A percentile compares a stretch with the other conserved stretches of the same genome.
Conservation (phyloP, 2,797 vertebrate species). For the Acanthopagrus latus region DNA sequence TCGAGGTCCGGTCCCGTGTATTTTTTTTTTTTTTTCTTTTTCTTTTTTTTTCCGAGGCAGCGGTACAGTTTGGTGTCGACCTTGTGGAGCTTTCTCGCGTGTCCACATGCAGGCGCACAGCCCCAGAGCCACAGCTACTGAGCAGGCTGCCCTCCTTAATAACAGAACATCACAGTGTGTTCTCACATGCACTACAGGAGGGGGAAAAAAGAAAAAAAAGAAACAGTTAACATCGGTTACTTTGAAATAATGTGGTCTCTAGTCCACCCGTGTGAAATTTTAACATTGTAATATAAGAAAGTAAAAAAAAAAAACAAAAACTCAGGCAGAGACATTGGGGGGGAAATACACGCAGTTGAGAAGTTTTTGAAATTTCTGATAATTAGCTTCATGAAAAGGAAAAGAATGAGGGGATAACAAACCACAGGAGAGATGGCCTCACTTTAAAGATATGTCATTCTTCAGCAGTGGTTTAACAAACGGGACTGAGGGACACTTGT, state of each 20-base stretch:
- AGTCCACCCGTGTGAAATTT: background rate
- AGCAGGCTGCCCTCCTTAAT: conserved; percentile 43
- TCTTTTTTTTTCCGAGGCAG: background rate
- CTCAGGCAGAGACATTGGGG: background rate
- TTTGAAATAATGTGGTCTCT: background rate
- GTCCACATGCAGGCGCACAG: conserved; percentile 75
- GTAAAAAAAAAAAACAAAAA: background rate
- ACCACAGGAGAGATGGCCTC: background rate
- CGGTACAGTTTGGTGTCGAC: conserved; percentile 65
- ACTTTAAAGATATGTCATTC: background rate
- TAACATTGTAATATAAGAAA: background rate
- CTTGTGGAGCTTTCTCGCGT: conserved; percentile 66
- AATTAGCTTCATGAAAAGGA: conserved; percentile 12
- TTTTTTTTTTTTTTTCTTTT: too few species aligned
- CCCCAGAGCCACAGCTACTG: conserved; percentile 42
- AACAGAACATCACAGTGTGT: conserved; percentile 4
- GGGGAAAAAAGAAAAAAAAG: conserved; percentile 17
- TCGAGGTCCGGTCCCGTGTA: conserved; percentile 50
- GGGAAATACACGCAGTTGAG: background rate
- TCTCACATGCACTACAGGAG: background rate
- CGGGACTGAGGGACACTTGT: conserved; percentile 7
- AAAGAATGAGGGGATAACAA: background rate
- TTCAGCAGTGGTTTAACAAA: background rate
- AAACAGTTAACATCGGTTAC: conserved; percentile 8
- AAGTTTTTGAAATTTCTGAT: conserved; percentile 32